phyloP scores from a whole-genome alignment of 1,140 invertebrate species.

The Saccostrea glomerata region DNA sequence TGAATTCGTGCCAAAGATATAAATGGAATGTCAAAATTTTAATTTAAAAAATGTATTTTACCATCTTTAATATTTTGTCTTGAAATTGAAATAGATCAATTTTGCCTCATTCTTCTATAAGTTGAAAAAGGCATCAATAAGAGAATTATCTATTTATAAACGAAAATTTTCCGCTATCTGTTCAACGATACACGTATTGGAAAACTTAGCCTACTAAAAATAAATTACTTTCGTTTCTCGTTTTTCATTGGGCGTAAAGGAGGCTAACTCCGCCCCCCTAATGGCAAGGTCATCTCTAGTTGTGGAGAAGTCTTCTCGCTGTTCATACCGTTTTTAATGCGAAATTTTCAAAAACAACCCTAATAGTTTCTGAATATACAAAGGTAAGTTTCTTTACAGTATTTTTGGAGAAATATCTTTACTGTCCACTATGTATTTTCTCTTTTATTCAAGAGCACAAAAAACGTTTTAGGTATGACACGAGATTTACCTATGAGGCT shows the following conservation, averaged over 20 bases:
- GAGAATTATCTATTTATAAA: not conserved
- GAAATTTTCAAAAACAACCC: not conserved
- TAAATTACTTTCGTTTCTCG: not conserved
- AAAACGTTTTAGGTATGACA: not conserved
- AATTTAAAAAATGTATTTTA: no score
- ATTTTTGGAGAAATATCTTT: not conserved
- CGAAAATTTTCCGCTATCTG: constrained; percentile 11
- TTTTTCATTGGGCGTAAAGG: not conserved
- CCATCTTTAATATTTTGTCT: no score
- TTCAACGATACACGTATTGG: not conserved
- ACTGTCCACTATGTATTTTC: not conserved
- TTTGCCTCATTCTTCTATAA: no score
- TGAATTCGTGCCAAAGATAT: no score
- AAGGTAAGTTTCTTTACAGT: not conserved
- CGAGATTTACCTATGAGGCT: not conserved
- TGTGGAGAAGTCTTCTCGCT: not conserved
- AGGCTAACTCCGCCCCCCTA: constrained; percentile 5
- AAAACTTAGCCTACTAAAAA: constrained; percentile 27
- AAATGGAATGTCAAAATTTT: no score
- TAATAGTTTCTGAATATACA: not conserved
- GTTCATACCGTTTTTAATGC: not conserved
- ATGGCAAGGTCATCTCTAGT: constrained; percentile 6
- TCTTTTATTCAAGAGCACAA: not conserved
- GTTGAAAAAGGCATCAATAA: no score
- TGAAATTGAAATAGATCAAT: no score